phyloP scores from a whole-genome alignment of 2,113 vertebrate species.

The Lichenostomus cassidix region DNA sequence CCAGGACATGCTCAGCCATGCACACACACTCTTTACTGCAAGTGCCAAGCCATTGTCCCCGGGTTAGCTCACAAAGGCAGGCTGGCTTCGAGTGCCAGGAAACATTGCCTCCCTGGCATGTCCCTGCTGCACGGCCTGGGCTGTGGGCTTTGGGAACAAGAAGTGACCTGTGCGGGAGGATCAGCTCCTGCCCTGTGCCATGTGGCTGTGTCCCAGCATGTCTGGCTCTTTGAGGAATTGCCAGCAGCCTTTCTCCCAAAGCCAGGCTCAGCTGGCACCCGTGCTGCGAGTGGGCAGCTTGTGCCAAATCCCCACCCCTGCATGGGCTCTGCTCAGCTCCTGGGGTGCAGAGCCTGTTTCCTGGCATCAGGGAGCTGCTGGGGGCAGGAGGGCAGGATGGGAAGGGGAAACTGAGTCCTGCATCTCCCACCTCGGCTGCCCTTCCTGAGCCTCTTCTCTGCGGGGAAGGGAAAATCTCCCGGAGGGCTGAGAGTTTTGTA shows the following conservation, averaged over 20 bases:
- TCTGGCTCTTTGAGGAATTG: not conserved
- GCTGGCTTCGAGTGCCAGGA: rapidly evolving
- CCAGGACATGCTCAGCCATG: not conserved
- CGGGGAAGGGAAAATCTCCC: rapidly evolving
- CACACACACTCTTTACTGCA: rapidly evolving
- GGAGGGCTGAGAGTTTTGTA: not conserved
- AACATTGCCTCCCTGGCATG: rapidly evolving
- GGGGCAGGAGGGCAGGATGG: not conserved
- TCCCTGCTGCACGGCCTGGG: not conserved
- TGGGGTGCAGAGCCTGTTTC: not conserved
- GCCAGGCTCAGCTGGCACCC: not conserved
- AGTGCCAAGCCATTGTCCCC: not conserved
- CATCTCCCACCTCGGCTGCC: not conserved
- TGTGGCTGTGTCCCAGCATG: not conserved
- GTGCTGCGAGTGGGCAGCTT: rapidly evolving
- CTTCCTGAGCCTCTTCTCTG: rapidly evolving
- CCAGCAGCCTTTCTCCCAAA: not conserved
- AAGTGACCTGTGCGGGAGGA: not conserved
- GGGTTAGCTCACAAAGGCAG: not conserved
- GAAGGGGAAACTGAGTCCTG: not conserved
- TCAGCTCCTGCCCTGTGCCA: not conserved
- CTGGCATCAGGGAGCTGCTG: not conserved
- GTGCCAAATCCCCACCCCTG: not conserved
- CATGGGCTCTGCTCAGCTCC: not conserved
- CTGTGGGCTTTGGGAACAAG: not conserved